Conservation (phyloP, 2,113 vertebrate species). For the Asarcornis scutulata region DNA sequence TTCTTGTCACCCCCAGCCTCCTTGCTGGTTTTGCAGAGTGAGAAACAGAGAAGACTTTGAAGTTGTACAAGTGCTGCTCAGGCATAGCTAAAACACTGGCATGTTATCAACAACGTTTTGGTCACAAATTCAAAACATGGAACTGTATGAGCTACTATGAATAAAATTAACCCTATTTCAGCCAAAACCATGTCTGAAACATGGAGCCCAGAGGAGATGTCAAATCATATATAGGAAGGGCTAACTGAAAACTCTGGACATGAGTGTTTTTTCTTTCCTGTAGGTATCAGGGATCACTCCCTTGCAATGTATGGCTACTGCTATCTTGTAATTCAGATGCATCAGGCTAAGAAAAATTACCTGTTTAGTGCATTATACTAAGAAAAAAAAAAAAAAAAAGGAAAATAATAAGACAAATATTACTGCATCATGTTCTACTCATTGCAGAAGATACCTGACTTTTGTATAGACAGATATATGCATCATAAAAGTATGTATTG, state of each 20-base stretch:
- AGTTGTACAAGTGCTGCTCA: not conserved
- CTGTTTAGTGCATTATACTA: not conserved
- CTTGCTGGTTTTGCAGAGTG: not conserved
- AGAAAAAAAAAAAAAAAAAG: not conserved
- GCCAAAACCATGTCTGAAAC: not conserved
- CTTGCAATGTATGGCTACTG: not conserved
- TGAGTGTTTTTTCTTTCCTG: not conserved
- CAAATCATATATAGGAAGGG: not conserved
- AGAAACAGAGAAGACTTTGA: not conserved
- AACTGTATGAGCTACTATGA: not conserved
- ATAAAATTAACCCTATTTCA: not conserved
- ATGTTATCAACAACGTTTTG: not conserved
- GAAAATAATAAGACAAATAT: accelerated
- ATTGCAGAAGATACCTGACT: not conserved
- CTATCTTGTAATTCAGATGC: not conserved
- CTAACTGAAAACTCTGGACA: not conserved
- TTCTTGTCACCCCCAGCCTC: not conserved
- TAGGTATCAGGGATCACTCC: not conserved
- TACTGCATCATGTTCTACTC: not conserved
- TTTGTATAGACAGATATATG: not conserved
- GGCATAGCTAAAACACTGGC: not conserved
- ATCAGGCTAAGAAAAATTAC: not conserved
- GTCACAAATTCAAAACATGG: not conserved
- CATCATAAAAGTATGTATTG: not conserved
- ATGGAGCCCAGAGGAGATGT: not conserved